These are phyloP conservation scores for Rhingia rostrata DNA, from an alignment of 2,888 invertebrate genomes.

Conservation along the genomic window DNA sequence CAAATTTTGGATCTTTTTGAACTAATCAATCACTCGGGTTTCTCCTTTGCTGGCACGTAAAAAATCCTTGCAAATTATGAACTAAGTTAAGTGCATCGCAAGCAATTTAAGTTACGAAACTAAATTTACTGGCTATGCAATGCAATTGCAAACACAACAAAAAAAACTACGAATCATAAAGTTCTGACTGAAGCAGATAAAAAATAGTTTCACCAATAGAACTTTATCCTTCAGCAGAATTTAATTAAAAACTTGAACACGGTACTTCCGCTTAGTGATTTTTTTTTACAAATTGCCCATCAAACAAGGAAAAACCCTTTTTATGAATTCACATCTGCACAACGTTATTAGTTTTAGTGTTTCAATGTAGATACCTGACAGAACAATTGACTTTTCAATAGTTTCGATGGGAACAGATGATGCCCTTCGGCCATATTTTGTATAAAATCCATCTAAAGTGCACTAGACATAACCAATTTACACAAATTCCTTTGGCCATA, in stretches of 20 bases:
- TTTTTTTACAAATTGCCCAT: background rate
- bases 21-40: no score
- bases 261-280: slow-evolving; percentile 20
- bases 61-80: no score
- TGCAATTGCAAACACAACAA: no score
- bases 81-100: no score
- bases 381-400: slow-evolving; percentile 26
- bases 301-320: background rate
- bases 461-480: background rate
- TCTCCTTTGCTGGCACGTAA: no score
- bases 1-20: no score
- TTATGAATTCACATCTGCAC: background rate
- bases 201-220: slow-evolving; percentile 9
- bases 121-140: no score
- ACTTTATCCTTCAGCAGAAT: slow-evolving; percentile 51
- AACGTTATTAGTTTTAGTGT: slow-evolving; percentile 19
- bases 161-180: no score
- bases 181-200: no score
- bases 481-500: no score
- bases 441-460: background rate
- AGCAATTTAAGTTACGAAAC: no score
- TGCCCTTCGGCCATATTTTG: background rate
- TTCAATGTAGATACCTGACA: slow-evolving; percentile 9
- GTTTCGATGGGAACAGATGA: background rate
- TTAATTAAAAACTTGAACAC: slow-evolving; percentile 56